A percentile compares a stretch with the other conserved stretches of the same genome.
Evolutionary conservation across 2,113 vertebrate genomes (phyloP).

Genomic region (Aviceda subcristata): DNA sequence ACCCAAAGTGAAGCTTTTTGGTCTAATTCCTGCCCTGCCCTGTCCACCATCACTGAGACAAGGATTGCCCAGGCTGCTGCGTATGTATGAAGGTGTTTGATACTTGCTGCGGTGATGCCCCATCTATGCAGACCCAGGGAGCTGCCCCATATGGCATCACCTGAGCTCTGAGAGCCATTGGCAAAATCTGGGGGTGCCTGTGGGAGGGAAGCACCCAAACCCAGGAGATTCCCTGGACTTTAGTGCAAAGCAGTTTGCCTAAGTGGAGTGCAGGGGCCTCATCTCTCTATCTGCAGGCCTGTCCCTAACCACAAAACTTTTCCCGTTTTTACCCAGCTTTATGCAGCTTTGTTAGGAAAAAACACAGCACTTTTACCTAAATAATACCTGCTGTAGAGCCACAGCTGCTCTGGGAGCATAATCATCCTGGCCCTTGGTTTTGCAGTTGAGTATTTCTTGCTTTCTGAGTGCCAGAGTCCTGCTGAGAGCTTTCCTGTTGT

Average conservation of each 20-base stretch:
- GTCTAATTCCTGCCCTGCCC: not conserved
- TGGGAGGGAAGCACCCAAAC: not conserved
- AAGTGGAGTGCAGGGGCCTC: not conserved
- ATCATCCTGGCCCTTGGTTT: not conserved
- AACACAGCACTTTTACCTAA: not conserved
- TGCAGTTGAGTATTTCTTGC: not conserved
- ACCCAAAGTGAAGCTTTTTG: not conserved
- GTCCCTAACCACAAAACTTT: not conserved
- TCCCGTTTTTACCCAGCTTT: not conserved
- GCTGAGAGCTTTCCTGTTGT: not conserved
- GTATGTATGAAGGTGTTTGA: not conserved
- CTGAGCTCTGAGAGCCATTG: fast-evolving
- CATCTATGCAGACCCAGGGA: too few relatives aligned
- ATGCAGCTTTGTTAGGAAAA: not conserved
- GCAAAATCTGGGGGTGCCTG: not conserved
- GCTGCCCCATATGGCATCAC: not conserved
- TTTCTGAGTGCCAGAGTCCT: not conserved
- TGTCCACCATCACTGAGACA: fast-evolving
- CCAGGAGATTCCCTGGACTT: not conserved
- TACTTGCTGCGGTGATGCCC: fast-evolving
- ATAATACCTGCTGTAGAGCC: not conserved
- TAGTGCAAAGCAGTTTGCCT: not conserved
- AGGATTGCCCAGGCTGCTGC: not conserved
- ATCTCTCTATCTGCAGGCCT: not conserved
- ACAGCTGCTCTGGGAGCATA: not conserved